These are phyloP conservation scores for Patiria miniata DNA, from an alignment of 35 echinoderm and acorn worm genomes.

Conservation along the genomic window DNA sequence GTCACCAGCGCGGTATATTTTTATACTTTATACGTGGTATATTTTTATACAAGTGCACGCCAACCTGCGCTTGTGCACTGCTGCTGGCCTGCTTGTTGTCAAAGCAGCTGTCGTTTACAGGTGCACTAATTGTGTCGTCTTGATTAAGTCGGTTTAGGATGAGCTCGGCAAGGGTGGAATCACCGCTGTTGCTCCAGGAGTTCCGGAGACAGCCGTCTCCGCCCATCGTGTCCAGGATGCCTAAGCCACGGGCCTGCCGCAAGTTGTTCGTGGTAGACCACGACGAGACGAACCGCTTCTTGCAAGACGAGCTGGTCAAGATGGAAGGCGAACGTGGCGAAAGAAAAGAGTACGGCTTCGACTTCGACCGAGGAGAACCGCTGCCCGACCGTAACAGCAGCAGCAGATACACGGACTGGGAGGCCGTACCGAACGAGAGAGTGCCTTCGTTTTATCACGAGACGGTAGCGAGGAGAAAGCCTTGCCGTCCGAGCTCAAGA, in stretches of 20 bases:
- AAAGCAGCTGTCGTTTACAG: too few species aligned
- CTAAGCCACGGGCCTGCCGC: conserved; percentile 15
- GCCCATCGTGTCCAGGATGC: not conserved
- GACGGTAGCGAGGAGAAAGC: not conserved
- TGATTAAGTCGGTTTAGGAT: not conserved
- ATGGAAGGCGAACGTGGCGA: not conserved
- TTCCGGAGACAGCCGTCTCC: conserved; percentile 18
- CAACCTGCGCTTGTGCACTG: too few species aligned
- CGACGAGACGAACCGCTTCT: not conserved
- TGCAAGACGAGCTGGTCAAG: not conserved
- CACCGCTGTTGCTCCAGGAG: not conserved
- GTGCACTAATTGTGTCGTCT: too few species aligned
- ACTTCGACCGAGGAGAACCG: not conserved
- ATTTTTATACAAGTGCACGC: too few species aligned
- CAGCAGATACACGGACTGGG: not conserved
- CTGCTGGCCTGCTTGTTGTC: too few species aligned
- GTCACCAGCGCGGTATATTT: not conserved
- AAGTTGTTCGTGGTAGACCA: conserved; percentile 8
- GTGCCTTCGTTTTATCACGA: not conserved
- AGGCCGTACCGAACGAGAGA: not conserved
- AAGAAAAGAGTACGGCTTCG: not conserved
- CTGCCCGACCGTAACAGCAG: not conserved
- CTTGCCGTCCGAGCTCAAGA: not conserved
- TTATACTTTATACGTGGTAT: not conserved
- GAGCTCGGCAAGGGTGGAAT: conserved; percentile 3